These are phyloP conservation scores for Macrosoma leucophasiata DNA, from an alignment of 2,888 invertebrate species.

Conservation along the genomic window DNA sequence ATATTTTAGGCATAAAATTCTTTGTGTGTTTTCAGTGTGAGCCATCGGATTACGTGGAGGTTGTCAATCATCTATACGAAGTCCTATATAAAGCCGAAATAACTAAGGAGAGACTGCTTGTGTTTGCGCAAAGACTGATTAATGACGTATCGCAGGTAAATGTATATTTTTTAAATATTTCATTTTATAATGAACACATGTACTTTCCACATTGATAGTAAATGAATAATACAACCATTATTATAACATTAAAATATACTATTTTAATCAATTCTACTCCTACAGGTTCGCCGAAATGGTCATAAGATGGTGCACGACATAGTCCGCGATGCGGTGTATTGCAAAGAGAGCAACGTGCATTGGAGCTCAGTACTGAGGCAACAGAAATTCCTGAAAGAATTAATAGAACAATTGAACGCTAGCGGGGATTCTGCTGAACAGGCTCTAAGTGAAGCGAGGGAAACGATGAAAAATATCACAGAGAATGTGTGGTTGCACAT, in stretches of 20 bases:
- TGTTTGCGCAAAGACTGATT: constrained; percentile 86
- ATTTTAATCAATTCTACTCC: background rate
- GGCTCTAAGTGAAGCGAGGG: constrained; percentile 68
- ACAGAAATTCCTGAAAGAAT: constrained; percentile 81
- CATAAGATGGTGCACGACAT: constrained; percentile 76
- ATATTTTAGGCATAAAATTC: too few relatives aligned
- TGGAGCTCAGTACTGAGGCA: constrained; percentile 84
- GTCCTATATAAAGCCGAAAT: constrained; percentile 83
- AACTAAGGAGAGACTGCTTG: constrained; percentile 82
- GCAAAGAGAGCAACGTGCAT: constrained; percentile 81
- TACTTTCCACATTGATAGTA: too few relatives aligned
- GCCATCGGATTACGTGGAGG: constrained; percentile 82
- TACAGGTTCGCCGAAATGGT: constrained; percentile 73
- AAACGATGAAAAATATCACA: constrained; percentile 76
- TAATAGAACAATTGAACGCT: constrained; percentile 77
- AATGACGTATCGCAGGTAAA: constrained; percentile 84
- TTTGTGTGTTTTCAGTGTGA: constrained; percentile 75
- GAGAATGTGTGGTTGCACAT: constrained; percentile 80
- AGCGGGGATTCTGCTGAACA: constrained; percentile 62
- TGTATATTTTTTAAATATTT: background rate
- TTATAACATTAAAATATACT: background rate
- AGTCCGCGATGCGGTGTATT: constrained; percentile 53
- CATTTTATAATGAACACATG: too few relatives aligned
- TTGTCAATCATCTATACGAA: constrained; percentile 86
- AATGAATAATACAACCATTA: too few relatives aligned